These are phyloP conservation scores for Merodon equestris DNA, from an alignment of 2,888 invertebrate species.

Conservation along the genomic window DNA sequence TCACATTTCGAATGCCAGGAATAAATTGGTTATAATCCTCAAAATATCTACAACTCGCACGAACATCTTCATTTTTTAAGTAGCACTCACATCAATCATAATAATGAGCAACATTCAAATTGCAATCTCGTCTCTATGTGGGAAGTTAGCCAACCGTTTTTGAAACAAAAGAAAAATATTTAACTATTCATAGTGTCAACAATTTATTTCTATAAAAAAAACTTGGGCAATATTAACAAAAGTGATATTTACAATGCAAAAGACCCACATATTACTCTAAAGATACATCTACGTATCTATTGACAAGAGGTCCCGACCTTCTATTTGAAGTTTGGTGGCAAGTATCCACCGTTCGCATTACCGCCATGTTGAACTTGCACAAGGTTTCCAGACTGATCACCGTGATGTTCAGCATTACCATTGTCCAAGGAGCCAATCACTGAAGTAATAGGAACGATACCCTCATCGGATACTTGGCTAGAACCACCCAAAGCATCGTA, in stretches of 20 bases:
- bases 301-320: constrained; percentile 14
- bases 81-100: too few relatives aligned
- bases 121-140: too few relatives aligned
- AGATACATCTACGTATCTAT: constrained; percentile 25
- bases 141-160: too few relatives aligned
- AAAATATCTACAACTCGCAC: too few relatives aligned
- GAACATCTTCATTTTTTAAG: too few relatives aligned
- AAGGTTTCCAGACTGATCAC: constrained; percentile 24
- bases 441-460: constrained; percentile 76
- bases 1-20: too few relatives aligned
- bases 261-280: constrained; percentile 37
- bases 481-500: constrained; percentile 77
- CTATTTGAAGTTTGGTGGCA: constrained; percentile 75
- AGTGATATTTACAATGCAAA: not conserved
- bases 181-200: too few relatives aligned
- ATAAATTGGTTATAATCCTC: too few relatives aligned
- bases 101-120: too few relatives aligned
- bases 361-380: constrained; percentile 35
- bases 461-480: constrained; percentile 77
- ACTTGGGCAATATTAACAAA: too few relatives aligned
- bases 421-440: constrained; percentile 76
- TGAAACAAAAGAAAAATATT: too few relatives aligned
- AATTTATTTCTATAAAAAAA: too few relatives aligned
- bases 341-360: constrained; percentile 73
- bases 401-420: constrained; percentile 51